Evolutionary conservation across 2,113 vertebrate genomes (phyloP).

Genomic region (Nansenia antarctica): DNA sequence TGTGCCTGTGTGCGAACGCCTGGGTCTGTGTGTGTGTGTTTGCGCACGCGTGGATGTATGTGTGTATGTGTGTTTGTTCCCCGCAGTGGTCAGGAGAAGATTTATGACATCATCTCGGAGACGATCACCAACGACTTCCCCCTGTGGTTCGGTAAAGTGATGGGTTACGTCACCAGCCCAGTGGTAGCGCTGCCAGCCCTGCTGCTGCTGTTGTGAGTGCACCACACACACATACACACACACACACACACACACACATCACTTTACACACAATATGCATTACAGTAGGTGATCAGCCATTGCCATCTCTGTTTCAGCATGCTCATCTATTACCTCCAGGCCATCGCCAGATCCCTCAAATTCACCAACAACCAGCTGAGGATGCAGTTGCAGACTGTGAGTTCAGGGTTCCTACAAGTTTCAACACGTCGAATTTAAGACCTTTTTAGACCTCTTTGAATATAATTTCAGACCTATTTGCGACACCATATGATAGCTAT

Average conservation of each 20-base stretch:
- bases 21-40: neutral
- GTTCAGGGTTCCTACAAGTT: too few species aligned
- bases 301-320: constrained; percentile 78
- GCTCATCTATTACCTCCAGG: constrained; percentile 97
- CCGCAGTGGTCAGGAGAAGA: constrained; percentile 93
- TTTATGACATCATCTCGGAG: constrained; percentile 95
- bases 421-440: too few species aligned
- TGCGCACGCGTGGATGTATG: neutral
- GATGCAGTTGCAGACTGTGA: constrained; percentile 92
- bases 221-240: too few species aligned
- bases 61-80: neutral
- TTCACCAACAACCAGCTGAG: constrained; percentile 96
- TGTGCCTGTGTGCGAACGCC: neutral
- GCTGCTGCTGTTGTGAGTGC: constrained; percentile 91
- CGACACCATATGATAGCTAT: too few species aligned
- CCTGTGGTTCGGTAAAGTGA: constrained; percentile 85
- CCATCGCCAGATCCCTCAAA: constrained; percentile 92
- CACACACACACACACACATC: neutral
- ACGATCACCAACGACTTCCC: constrained; percentile 90
- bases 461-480: too few species aligned
- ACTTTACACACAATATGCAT: neutral
- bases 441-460: too few species aligned
- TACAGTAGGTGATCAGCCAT: constrained; percentile 1
- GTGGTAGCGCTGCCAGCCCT: constrained; percentile 90
- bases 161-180: constrained; percentile 91